Conservation (phyloP, 2,888 invertebrate species). For the Mythimna lalbum region DNA sequence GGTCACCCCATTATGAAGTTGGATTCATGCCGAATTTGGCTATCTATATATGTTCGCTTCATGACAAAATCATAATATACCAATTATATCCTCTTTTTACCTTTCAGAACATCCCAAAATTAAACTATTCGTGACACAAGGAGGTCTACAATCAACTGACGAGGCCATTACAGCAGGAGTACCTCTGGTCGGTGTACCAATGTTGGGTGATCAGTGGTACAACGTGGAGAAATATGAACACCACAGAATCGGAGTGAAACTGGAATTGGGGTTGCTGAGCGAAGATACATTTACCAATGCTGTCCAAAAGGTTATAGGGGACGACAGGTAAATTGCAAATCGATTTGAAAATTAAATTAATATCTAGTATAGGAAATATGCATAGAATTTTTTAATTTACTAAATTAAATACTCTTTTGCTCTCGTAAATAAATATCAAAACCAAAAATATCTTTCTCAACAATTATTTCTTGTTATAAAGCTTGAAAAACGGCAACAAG, state of each 20-base stretch:
- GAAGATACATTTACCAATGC: constrained; percentile 70
- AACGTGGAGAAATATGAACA: constrained; percentile 77
- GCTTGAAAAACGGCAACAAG: too few species aligned
- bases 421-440: too few species aligned
- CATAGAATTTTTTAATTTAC: too few species aligned
- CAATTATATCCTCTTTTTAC: not conserved
- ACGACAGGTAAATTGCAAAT: constrained; percentile 67
- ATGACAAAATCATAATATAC: not conserved
- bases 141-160: constrained; percentile 85
- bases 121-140: constrained; percentile 86
- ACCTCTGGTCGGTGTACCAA: constrained; percentile 82
- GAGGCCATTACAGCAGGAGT: constrained; percentile 83
- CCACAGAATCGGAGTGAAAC: constrained; percentile 70
- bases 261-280: constrained; percentile 68
- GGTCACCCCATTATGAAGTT: too few species aligned
- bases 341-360: not conserved
- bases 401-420: too few species aligned
- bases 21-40: too few species aligned
- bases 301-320: constrained; percentile 67
- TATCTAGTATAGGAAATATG: not conserved
- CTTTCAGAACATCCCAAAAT: constrained; percentile 72
- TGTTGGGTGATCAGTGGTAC: constrained; percentile 83
- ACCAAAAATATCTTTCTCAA: too few species aligned
- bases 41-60: too few species aligned
- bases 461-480: too few species aligned